These are phyloP conservation scores for Bombus picipes DNA, from an alignment of 1,140 invertebrate genomes.

Conservation along the genomic window DNA sequence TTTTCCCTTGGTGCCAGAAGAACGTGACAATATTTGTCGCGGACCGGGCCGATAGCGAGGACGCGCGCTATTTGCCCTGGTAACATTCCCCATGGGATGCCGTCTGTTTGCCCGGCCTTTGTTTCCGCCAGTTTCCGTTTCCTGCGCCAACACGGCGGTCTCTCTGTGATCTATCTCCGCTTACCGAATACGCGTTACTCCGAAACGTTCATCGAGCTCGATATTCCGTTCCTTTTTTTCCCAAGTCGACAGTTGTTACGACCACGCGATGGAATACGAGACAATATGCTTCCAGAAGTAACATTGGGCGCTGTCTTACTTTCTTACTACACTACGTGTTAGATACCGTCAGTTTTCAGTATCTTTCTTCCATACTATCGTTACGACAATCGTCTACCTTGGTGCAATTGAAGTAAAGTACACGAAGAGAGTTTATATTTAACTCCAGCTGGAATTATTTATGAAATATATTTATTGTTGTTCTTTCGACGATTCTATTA, in stretches of 20 bases:
- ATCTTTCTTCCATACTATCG: too few species aligned
- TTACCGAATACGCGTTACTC: conserved; percentile 71
- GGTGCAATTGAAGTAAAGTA: neutral
- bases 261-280: too few species aligned
- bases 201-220: too few species aligned
- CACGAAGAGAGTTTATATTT: neutral
- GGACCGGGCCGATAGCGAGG: conserved; percentile 65
- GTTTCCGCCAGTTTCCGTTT: conserved; percentile 82
- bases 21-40: conserved; percentile 77
- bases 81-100: conserved; percentile 72
- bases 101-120: conserved; percentile 78
- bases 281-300: too few species aligned
- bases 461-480: neutral
- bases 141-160: conserved; percentile 78
- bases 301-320: too few species aligned
- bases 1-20: conserved; percentile 14
- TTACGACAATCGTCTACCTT: too few species aligned
- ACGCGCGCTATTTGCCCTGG: conserved; percentile 74
- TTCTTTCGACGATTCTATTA: too few species aligned
- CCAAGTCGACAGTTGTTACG: too few species aligned
- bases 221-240: too few species aligned
- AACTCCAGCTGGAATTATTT: neutral
- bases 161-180: conserved; percentile 73
- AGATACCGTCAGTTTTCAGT: too few species aligned
- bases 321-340: too few species aligned